Evolutionary conservation across 2,888 invertebrate species (phyloP).

Genomic region (Drosophila melanosoma): DNA sequence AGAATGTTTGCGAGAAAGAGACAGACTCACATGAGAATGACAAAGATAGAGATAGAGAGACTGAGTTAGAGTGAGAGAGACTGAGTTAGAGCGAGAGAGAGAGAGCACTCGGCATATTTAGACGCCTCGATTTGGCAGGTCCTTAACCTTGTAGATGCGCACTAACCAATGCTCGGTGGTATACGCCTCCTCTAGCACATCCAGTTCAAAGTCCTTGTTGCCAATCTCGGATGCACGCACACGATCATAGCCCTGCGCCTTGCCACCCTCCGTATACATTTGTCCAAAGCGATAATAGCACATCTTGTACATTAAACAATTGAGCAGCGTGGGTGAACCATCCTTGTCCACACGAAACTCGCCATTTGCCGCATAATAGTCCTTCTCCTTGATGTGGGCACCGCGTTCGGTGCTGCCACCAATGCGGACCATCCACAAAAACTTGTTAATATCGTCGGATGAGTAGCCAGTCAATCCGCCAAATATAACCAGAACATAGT

Average conservation of each 20-base stretch:
- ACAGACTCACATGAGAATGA: slow-evolving; percentile 11
- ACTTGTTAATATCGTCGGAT: slow-evolving; percentile 99
- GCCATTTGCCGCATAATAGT: slow-evolving; percentile 97
- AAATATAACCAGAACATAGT: slow-evolving; percentile 99
- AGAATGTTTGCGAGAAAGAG: slow-evolving; percentile 33
- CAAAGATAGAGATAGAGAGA: not conserved
- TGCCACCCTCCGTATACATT: slow-evolving; percentile 96
- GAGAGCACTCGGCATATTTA: slow-evolving; percentile 83
- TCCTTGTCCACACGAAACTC: slow-evolving; percentile 98
- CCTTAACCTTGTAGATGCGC: slow-evolving; percentile 98
- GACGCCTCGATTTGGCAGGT: slow-evolving; percentile 94
- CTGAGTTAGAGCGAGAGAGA: not conserved
- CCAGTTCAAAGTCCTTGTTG: slow-evolving; percentile 98
- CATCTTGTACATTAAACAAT: slow-evolving; percentile 99
- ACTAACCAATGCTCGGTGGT: slow-evolving; percentile 99
- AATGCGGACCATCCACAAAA: slow-evolving; percentile 99
- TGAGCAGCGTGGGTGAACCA: slow-evolving; percentile 95
- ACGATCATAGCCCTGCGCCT: slow-evolving; percentile 97
- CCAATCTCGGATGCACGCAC: slow-evolving; percentile 99
- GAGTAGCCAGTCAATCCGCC: slow-evolving; percentile 99
- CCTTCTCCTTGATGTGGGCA: slow-evolving; percentile 97
- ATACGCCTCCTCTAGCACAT: slow-evolving; percentile 99
- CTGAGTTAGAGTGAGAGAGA: not conserved
- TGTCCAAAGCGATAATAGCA: slow-evolving; percentile 99
- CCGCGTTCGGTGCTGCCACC: slow-evolving; percentile 98